phyloP scores from a whole-genome alignment of 2,888 invertebrate genomes.

The Stenoptilia bipunctidactyla region DNA sequence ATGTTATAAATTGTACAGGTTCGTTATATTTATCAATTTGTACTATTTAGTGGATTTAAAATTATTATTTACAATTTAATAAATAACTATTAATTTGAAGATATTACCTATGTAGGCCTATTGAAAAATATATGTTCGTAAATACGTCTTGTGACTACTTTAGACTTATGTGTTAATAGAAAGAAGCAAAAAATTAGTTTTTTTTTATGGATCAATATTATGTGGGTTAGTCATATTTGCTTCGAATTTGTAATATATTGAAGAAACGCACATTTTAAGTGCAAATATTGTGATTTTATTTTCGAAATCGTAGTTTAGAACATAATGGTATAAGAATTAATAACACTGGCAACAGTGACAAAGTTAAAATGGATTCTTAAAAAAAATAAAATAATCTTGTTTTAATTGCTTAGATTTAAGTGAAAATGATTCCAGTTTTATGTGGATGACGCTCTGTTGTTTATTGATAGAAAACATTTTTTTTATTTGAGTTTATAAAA shows the following conservation, averaged over 20 bases:
- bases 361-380: too few species aligned
- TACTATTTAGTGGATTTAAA: constrained; percentile 1
- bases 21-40: neutral
- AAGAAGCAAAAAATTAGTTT: too few species aligned
- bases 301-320: neutral
- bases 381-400: too few species aligned
- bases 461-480: constrained; percentile 43
- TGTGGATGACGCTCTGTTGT: constrained; percentile 28
- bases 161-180: too few species aligned
- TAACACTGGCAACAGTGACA: too few species aligned
- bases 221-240: neutral
- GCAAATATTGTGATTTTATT: constrained; percentile 1
- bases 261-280: neutral
- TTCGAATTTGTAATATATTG: neutral
- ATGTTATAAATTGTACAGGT: constrained; percentile 1
- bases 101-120: too few species aligned
- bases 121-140: too few species aligned
- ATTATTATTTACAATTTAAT: neutral
- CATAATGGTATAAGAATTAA: too few species aligned
- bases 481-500: constrained; percentile 35
- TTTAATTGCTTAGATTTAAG: constrained; percentile 23
- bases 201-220: too few species aligned
- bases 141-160: too few species aligned
- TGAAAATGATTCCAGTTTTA: constrained; percentile 40
- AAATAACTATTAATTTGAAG: too few species aligned